A percentile compares a stretch with the other conserved stretches of the same genome.
phyloP scores from a whole-genome alignment of 2,113 vertebrate species.

The Malurus melanocephalus region DNA sequence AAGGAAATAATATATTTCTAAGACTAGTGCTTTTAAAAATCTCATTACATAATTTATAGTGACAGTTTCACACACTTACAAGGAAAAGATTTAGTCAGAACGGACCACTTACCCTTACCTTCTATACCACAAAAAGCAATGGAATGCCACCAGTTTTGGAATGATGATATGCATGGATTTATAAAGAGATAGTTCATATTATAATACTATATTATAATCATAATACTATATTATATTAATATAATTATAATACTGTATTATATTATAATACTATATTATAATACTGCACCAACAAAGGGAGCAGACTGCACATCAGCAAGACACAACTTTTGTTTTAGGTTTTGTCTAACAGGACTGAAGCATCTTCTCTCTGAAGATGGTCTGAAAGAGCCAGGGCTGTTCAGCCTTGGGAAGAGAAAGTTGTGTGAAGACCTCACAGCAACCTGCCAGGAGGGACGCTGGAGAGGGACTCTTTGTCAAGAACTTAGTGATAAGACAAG shows the following conservation, averaged over 20 bases:
- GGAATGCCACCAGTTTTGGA: background rate
- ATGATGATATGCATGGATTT: background rate
- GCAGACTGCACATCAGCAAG: background rate
- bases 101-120: background rate
- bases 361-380: fast-evolving
- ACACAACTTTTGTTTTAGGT: background rate
- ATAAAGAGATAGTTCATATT: background rate
- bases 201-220: background rate
- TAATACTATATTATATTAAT: too few species aligned
- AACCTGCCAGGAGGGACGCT: background rate
- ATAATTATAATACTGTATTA: too few species aligned
- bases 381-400: background rate
- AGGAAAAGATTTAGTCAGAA: background rate
- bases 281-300: background rate
- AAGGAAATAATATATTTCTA: background rate
- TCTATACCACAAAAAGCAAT: background rate
- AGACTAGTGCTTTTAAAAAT: background rate
- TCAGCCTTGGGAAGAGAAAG: background rate
- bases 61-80: background rate
- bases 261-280: background rate
- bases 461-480: background rate
- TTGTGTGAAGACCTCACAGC: background rate
- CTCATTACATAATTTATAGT: background rate
- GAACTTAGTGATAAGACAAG: background rate
- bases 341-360: background rate